Base-by-base conservation (phyloP, 2,888 invertebrate genomes). In the Lasiommata megera region DNA sequence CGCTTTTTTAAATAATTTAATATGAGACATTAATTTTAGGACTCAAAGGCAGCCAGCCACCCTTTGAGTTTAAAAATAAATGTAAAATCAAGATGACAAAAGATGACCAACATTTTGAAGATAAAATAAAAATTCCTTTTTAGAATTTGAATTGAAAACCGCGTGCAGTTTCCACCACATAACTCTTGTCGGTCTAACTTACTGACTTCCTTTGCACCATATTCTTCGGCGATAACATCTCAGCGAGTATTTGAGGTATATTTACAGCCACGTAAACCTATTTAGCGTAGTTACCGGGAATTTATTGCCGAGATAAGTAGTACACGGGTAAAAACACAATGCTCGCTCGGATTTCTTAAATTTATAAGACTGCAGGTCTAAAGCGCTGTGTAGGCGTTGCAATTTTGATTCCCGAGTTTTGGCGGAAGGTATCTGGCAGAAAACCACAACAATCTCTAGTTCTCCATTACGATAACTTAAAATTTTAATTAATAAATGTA, bases 211-310 rank as follows among this genome's bases (percentile, higher is more conserved):
- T n/a, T 16, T 16, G 48, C 29, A 56, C 37, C 48, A 38, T 51
- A 51, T 51, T 51, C 51, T 14, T 9, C 0, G 14, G 29, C 51
- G 56, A 56, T 56, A 56, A 34, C 43, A 50, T 56, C 56, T 50
- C 37, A 38, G 40, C 41, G 11, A 43, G 56, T 43, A 50, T 56
- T 51, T 37, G 36, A 56, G 17, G 43, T 43, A 23, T 50, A 56
- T 72, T 69, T 68, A 68, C 37, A 14, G 37, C 17, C 58, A 55
- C 70, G 44, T 46, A 41, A 56, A 55, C 34, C 55, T 55, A 56
- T 54, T 56, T 53, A 61, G 47, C 44, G 61, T 58, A 53, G 55
- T 61, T 61, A 38, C 47, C 16, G 34, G 36, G 51, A 52, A 62
- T 62, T 62, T 62, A 62, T 59, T 56, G 36, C 40, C 11, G n/a